These are phyloP conservation scores for Bugulina stolonifera DNA, from an alignment of 2,888 invertebrate species.

Conservation along the genomic window DNA sequence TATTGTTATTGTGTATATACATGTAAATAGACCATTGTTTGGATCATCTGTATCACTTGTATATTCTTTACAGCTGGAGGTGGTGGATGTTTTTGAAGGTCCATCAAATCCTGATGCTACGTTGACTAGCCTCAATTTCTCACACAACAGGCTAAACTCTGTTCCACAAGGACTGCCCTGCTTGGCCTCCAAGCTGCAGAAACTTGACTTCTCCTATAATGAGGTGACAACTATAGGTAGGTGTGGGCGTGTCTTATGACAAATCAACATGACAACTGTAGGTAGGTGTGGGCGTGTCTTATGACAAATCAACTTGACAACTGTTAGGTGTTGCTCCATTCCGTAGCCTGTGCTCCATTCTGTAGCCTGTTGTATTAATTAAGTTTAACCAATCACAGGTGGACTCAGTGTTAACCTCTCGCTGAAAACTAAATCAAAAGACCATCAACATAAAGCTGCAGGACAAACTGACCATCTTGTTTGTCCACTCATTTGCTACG, in stretches of 20 bases:
- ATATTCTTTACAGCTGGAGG: not conserved
- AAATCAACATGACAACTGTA: constrained; percentile 60
- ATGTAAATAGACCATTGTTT: too few relatives aligned
- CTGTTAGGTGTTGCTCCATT: constrained; percentile 65
- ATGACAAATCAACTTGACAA: constrained; percentile 41
- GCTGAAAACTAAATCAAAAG: too few relatives aligned
- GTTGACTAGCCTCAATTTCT: constrained; percentile 65
- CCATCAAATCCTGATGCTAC: not conserved
- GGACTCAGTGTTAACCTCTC: too few relatives aligned
- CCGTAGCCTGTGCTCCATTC: too few relatives aligned
- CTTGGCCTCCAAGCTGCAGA: constrained; percentile 74
- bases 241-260: not conserved
- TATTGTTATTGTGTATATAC: too few relatives aligned
- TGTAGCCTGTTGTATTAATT: too few relatives aligned
- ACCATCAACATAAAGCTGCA: too few relatives aligned
- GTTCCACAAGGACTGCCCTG: constrained; percentile 86
- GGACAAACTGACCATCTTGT: too few relatives aligned
- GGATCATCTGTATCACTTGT: too few relatives aligned
- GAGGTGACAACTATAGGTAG: constrained; percentile 64
- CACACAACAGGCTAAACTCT: constrained; percentile 81
- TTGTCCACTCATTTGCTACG: too few relatives aligned
- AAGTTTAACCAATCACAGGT: too few relatives aligned
- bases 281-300: constrained; percentile 54
- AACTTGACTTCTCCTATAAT: constrained; percentile 87
- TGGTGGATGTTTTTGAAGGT: not conserved